Conservation (phyloP, 2,888 invertebrate species). For the Caenorhabditis afra region DNA sequence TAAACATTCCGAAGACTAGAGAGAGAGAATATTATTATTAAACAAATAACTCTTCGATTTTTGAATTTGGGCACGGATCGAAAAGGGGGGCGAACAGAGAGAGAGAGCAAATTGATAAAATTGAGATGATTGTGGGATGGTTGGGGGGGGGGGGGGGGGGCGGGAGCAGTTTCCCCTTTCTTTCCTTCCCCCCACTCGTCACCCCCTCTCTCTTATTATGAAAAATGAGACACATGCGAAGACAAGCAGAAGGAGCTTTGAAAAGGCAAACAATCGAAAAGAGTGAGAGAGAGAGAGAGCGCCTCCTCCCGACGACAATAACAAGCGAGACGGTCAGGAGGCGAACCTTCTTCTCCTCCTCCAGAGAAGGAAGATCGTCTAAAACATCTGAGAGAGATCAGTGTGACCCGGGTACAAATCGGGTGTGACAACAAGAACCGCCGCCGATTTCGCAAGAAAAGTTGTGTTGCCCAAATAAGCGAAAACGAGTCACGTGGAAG, state of each 20-base stretch:
- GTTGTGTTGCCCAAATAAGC: conserved; percentile 12
- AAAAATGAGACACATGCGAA: conserved; percentile 40
- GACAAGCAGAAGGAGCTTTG: conserved; percentile 20
- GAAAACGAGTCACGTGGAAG: conserved; percentile 16
- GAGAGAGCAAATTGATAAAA: background rate
- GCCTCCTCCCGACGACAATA: too few species aligned
- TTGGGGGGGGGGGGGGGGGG: too few species aligned
- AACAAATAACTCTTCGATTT: conserved; percentile 40
- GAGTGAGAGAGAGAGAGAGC: conserved; percentile 23
- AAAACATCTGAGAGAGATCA: conserved; percentile 34
- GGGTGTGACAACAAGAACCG: conserved; percentile 34
- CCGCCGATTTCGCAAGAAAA: conserved; percentile 32
- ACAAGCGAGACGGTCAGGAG: conserved; percentile 11
- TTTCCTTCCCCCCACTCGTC: too few species aligned
- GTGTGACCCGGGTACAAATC: conserved; percentile 26
- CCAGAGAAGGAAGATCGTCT: too few species aligned
- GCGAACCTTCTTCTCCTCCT: conserved; percentile 34
- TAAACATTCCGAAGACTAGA: conserved; percentile 33
- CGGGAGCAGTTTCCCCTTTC: too few species aligned
- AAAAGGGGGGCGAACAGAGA: background rate
- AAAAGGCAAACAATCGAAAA: conserved; percentile 39
- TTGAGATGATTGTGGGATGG: too few species aligned
- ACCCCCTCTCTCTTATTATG: conserved; percentile 20
- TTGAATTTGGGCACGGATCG: background rate
- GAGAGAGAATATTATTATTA: conserved; percentile 6